Evolutionary conservation across 1,140 invertebrate species (phyloP).

Genomic region (Drosophila bipectinata): DNA sequence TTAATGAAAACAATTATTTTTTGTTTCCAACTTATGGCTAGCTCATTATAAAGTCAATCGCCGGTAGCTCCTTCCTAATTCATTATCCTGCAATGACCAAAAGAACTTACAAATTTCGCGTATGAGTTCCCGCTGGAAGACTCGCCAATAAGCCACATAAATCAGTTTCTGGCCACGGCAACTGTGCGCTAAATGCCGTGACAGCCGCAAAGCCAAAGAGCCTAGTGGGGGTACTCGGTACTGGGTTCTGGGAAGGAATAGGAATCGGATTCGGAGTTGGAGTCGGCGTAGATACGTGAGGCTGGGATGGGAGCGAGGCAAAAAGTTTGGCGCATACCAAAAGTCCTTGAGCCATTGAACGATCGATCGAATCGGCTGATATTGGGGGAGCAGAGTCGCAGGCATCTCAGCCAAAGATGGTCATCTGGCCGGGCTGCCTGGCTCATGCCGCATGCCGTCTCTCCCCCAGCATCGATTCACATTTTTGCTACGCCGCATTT

Average conservation of each 20-base stretch:
- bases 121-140: constrained; percentile 7
- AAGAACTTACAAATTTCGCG: constrained; percentile 73
- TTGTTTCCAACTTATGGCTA: not conserved
- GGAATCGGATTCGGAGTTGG: constrained; percentile 14
- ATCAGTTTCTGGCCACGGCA: constrained; percentile 70
- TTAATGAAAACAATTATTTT: constrained; percentile 7
- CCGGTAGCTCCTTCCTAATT: constrained; percentile 43
- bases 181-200: constrained; percentile 68
- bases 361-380: constrained; percentile 59
- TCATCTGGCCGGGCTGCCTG: constrained; percentile 37
- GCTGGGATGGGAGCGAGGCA: constrained; percentile 15
- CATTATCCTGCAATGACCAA: constrained; percentile 71
- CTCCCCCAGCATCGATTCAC: constrained; percentile 23
- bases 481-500: constrained; percentile 80
- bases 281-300: constrained; percentile 55
- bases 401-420: constrained; percentile 59
- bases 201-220: constrained; percentile 30
- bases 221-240: not conserved
- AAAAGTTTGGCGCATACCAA: constrained; percentile 77
- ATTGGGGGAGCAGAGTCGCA: constrained; percentile 8
- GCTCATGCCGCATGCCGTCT: not conserved
- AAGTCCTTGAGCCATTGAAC: constrained; percentile 81
- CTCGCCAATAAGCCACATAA: constrained; percentile 57
- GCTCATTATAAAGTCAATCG: constrained; percentile 46
- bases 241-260: not conserved